A percentile compares a stretch with the other conserved stretches of the same genome.
These are phyloP conservation scores for Eremophila alpestris DNA, from an alignment of 2,797 vertebrate genomes.

Conservation along the genomic window DNA sequence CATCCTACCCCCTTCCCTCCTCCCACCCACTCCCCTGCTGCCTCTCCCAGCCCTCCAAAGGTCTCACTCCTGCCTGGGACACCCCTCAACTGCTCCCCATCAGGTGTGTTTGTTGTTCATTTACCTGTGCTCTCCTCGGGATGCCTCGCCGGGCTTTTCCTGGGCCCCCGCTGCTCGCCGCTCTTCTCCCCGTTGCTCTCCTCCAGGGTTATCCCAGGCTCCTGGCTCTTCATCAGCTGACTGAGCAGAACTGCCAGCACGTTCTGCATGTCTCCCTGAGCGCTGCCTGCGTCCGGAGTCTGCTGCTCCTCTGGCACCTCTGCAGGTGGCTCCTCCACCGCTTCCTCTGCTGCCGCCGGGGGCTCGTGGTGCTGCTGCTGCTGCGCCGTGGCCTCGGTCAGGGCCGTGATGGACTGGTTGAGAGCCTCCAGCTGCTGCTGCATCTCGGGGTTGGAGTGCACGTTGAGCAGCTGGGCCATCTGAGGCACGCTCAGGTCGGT, in stretches of 20 bases:
- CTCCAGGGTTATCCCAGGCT: constrained; percentile 78
- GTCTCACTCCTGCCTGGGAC: fast-evolving
- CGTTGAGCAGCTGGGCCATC: constrained; percentile 93
- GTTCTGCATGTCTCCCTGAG: constrained; percentile 91
- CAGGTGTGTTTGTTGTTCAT: not conserved
- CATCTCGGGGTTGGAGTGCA: constrained; percentile 87
- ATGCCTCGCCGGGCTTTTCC: constrained; percentile 74
- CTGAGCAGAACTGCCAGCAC: constrained; percentile 92
- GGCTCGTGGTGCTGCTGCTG: constrained; percentile 82
- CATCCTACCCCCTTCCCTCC: not conserved
- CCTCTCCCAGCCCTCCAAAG: not conserved
- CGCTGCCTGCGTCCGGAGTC: constrained; percentile 74
- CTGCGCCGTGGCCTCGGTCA: constrained; percentile 84
- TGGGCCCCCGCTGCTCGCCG: constrained; percentile 76
- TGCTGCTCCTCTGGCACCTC: constrained; percentile 72
- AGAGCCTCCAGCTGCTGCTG: constrained; percentile 89
- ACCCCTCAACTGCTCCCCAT: not conserved
- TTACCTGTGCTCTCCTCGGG: constrained; percentile 83
- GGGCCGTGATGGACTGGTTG: constrained; percentile 90
- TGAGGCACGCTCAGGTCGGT: constrained; percentile 92
- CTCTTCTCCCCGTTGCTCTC: constrained; percentile 93
- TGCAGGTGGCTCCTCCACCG: constrained; percentile 64
- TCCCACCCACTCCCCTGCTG: not conserved
- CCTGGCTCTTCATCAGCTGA: constrained; percentile 94
- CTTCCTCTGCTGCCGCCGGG: constrained; percentile 69